phyloP scores from a whole-genome alignment of 2,888 invertebrate genomes.

The Agonopterix subpropinquella region DNA sequence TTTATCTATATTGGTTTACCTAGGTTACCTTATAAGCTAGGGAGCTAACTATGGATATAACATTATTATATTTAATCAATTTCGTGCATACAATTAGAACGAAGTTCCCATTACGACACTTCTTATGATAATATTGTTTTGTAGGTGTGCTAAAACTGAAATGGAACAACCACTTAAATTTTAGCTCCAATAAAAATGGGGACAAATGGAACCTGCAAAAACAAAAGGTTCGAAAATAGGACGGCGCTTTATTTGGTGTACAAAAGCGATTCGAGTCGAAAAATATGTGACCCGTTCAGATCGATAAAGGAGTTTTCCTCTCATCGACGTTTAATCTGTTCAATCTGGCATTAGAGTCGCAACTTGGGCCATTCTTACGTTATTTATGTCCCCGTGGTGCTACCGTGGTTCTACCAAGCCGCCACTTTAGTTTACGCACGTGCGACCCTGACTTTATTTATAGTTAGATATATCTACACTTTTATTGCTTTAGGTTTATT shows the following conservation, averaged over 20 bases:
- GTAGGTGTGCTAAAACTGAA: too few relatives aligned
- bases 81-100: too few relatives aligned
- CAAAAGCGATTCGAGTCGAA: constrained; percentile 14
- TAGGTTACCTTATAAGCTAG: too few relatives aligned
- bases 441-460: constrained; percentile 16
- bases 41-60: too few relatives aligned
- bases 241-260: constrained; percentile 3
- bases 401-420: constrained; percentile 17
- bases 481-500: constrained; percentile 5
- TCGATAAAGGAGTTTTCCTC: constrained; percentile 40
- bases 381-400: constrained; percentile 50
- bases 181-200: too few relatives aligned
- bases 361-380: constrained; percentile 60
- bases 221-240: too few relatives aligned
- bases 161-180: too few relatives aligned
- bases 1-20: too few relatives aligned
- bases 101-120: too few relatives aligned
- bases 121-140: too few relatives aligned
- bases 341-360: constrained; percentile 59
- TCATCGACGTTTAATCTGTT: constrained; percentile 56
- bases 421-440: constrained; percentile 13
- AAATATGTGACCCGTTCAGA: constrained; percentile 20
- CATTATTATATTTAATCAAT: too few relatives aligned
- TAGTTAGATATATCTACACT: constrained; percentile 4
- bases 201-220: too few relatives aligned